Conservation (phyloP, 1,140 invertebrate species). For the Phthorimaea operculella region DNA sequence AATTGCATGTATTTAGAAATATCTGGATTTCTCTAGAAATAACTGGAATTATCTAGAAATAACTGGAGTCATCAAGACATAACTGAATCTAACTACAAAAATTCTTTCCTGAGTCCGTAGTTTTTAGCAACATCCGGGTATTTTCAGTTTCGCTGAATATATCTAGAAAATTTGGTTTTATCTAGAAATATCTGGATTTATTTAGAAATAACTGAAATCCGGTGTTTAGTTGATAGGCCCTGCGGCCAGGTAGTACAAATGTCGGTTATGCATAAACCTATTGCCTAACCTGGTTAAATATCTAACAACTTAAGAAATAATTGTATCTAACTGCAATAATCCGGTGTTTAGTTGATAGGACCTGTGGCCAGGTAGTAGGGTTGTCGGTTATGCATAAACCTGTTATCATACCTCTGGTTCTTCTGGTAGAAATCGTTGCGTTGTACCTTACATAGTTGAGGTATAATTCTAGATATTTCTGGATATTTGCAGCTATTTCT, state of each 20-base stretch:
- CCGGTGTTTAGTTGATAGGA: slow-evolving; percentile 41
- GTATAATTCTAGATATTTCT: too few species aligned
- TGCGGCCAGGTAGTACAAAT: slow-evolving; percentile 54
- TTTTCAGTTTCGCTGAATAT: too few species aligned
- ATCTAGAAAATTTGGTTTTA: too few species aligned
- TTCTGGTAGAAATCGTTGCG: slow-evolving; percentile 52
- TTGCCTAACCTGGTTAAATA: slow-evolving; percentile 44
- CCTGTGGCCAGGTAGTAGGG: slow-evolving; percentile 56
- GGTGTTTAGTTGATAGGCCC: slow-evolving; percentile 46
- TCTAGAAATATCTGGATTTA: neutral
- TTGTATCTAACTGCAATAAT: too few species aligned
- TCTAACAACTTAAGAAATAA: too few species aligned
- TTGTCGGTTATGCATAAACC: slow-evolving; percentile 49
- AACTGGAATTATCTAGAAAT: neutral
- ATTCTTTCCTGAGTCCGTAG: too few species aligned
- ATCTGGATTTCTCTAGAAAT: neutral
- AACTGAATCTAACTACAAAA: too few species aligned
- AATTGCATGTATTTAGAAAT: too few species aligned
- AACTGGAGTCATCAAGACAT: neutral
- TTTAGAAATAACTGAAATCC: neutral
- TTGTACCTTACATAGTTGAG: slow-evolving; percentile 31
- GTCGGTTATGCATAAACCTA: slow-evolving; percentile 47
- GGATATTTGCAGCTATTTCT: too few species aligned
- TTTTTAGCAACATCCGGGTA: too few species aligned
- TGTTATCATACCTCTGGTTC: slow-evolving; percentile 51